These are phyloP conservation scores for Zaprionus vittiger DNA, from an alignment of 1,140 invertebrate species.

Conservation along the genomic window DNA sequence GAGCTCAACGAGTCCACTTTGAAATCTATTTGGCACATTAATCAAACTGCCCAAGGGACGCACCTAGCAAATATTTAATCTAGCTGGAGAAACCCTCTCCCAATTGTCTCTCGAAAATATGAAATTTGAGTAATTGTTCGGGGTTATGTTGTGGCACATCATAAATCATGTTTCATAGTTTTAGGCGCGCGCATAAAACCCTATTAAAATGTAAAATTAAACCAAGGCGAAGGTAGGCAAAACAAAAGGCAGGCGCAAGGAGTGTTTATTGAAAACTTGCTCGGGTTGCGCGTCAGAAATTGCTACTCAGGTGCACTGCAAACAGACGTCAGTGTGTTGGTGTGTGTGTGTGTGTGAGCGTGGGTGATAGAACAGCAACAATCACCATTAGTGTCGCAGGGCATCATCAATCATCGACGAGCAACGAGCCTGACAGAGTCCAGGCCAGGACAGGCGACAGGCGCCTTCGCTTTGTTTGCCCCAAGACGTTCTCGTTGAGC, in stretches of 20 bases:
- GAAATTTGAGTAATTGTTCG: constrained; percentile 81
- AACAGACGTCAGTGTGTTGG: neutral
- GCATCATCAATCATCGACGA: constrained; percentile 78
- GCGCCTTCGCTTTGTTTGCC: constrained; percentile 49
- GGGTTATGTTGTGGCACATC: constrained; percentile 67
- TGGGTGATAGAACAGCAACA: constrained; percentile 79
- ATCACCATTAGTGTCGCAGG: constrained; percentile 81
- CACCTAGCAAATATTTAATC: constrained; percentile 73
- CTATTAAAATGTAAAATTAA: constrained; percentile 79
- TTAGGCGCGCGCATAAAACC: constrained; percentile 69
- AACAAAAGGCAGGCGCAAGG: constrained; percentile 14
- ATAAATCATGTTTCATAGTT: constrained; percentile 81
- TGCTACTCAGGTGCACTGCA: constrained; percentile 33
- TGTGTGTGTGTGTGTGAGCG: constrained; percentile 23
- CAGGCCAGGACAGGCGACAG: constrained; percentile 49
- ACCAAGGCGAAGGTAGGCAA: constrained; percentile 22
- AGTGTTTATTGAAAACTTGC: constrained; percentile 63
- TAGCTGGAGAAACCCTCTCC: constrained; percentile 55
- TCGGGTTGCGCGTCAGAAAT: constrained; percentile 20
- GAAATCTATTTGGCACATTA: constrained; percentile 57
- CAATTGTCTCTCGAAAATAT: constrained; percentile 52
- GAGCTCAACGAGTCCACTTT: constrained; percentile 23
- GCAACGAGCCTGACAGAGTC: constrained; percentile 42
- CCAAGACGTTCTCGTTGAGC: constrained; percentile 46
- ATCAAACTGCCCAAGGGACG: constrained; percentile 59